Conservation (phyloP, 2,888 invertebrate species). For the Pristionchus japonicus region DNA sequence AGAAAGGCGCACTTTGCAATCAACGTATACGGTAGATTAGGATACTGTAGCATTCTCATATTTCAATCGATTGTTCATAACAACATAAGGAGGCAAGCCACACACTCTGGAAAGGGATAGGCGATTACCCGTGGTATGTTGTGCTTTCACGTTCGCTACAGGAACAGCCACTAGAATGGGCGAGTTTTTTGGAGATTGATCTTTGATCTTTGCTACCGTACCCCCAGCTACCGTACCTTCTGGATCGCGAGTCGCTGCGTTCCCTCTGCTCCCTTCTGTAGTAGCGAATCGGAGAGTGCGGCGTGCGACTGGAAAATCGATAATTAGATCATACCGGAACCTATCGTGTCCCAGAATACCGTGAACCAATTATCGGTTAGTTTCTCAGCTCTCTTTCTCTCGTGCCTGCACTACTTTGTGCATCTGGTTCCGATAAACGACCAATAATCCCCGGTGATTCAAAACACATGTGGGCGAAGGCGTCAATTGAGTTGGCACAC, state of each 20-base stretch:
- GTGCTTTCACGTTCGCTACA: background rate
- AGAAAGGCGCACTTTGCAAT: background rate
- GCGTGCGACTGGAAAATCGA: background rate
- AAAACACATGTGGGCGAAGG: background rate
- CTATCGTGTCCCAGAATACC: background rate
- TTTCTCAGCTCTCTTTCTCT: too few relatives aligned
- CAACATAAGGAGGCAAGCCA: background rate
- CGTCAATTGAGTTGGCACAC: background rate
- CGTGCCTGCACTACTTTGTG: background rate
- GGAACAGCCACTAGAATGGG: background rate
- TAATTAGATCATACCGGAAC: background rate
- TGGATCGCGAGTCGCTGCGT: background rate
- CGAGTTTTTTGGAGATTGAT: background rate
- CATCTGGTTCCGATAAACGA: constrained; percentile 11
- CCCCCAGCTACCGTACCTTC: constrained; percentile 3
- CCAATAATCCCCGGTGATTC: background rate
- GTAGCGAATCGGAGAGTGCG: background rate
- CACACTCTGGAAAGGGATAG: background rate
- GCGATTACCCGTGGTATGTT: background rate
- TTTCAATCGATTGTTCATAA: background rate
- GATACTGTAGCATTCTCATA: too few relatives aligned
- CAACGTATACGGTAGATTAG: too few relatives aligned
- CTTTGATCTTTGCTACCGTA: background rate
- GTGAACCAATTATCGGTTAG: too few relatives aligned
- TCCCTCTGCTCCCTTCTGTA: background rate